Percentiles rank a stretch among this genome's conserved stretches.
Conservation (phyloP, 1,140 invertebrate species). For the Euura lappo region DNA sequence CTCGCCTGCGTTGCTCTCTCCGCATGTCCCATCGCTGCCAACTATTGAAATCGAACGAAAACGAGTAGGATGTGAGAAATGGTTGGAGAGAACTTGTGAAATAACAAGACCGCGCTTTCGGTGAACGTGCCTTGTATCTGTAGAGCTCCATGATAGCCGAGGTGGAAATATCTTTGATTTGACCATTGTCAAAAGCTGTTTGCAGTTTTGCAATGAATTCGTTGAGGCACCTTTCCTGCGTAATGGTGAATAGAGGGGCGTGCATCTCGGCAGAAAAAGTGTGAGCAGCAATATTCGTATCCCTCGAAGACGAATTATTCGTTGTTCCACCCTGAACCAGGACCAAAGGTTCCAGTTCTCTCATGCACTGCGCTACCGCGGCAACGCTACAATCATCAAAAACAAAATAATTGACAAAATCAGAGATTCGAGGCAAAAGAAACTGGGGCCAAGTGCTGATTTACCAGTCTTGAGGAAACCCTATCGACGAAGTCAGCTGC, state of each 20-base stretch:
- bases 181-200: slow-evolving; percentile 50
- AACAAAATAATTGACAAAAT: not conserved
- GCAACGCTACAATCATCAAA: slow-evolving; percentile 37
- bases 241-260: slow-evolving; percentile 47
- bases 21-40: slow-evolving; percentile 59
- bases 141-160: slow-evolving; percentile 76
- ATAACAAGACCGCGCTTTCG: not conserved
- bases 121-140: slow-evolving; percentile 64
- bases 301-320: slow-evolving; percentile 29
- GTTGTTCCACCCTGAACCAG: slow-evolving; percentile 43
- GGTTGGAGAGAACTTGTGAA: no score
- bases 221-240: slow-evolving; percentile 62
- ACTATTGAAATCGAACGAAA: slow-evolving; percentile 32
- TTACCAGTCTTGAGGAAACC: slow-evolving; percentile 56
- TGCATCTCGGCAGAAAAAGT: slow-evolving; percentile 23
- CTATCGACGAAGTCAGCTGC: slow-evolving; percentile 50
- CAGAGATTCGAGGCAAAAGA: no score
- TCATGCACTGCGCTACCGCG: slow-evolving; percentile 54
- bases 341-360: slow-evolving; percentile 56
- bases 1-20: slow-evolving; percentile 60
- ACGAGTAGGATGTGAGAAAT: no score
- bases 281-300: slow-evolving; percentile 17
- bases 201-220: slow-evolving; percentile 57
- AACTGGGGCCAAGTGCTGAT: not conserved
- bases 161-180: slow-evolving; percentile 63